Percentiles rank a stretch among this genome's conserved stretches.
phyloP scores from a whole-genome alignment of 2,888 invertebrate species.

The Maniola hyperantus region DNA sequence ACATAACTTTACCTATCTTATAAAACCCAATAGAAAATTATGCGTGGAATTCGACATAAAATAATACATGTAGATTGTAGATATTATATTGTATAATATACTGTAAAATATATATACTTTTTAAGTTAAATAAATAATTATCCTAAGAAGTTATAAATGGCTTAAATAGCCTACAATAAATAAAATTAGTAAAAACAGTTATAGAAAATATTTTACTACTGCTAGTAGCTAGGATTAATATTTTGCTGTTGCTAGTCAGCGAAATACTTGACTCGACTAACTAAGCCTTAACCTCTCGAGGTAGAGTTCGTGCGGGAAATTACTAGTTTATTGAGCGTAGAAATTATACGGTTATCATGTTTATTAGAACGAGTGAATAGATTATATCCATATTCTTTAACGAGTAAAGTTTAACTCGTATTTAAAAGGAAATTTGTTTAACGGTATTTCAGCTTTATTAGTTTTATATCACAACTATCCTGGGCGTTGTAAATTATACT shows the following conservation, averaged over 20 bases:
- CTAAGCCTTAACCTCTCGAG: constrained; percentile 16
- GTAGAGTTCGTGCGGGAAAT: neutral
- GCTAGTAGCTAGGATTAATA: neutral
- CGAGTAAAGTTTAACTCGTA: neutral
- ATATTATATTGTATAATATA: too few species aligned
- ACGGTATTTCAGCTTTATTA: neutral
- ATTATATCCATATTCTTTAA: neutral
- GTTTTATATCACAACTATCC: neutral
- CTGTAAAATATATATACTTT: too few species aligned
- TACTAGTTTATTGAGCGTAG: constrained; percentile 17
- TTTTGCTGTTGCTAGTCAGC: constrained; percentile 14
- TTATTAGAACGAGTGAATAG: constrained; percentile 16
- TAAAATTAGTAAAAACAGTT: too few species aligned
- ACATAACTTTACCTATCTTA: too few species aligned
- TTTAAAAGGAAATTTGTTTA: neutral
- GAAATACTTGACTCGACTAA: constrained; percentile 22
- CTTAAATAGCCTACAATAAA: too few species aligned
- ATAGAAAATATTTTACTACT: too few species aligned
- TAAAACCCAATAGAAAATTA: too few species aligned
- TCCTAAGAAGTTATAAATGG: too few species aligned
- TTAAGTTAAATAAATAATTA: too few species aligned
- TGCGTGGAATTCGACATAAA: too few species aligned
- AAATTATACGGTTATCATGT: constrained; percentile 25
- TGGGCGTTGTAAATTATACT: neutral
- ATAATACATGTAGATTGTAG: too few species aligned